Evolutionary conservation across 2,113 vertebrate genomes (phyloP).

Genomic region (Anser cygnoides): DNA sequence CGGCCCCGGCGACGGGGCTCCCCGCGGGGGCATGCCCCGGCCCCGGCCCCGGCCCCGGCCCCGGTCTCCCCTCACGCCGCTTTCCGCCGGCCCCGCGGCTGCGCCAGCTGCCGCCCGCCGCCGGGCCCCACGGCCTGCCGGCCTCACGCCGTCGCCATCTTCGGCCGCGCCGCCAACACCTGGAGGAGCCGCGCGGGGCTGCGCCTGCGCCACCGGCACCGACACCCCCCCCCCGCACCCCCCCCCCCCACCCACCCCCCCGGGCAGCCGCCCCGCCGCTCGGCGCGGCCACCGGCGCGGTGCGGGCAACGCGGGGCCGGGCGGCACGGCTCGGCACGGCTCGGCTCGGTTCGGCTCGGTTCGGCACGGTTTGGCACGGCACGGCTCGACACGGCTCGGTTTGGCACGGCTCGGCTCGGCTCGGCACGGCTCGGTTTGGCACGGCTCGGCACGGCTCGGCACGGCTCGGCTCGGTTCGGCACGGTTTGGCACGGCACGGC

Average conservation of each 20-base stretch:
- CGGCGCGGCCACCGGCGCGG: not conserved
- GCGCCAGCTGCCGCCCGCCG: not conserved
- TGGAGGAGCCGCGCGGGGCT: constrained; percentile 74
- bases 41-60: not conserved
- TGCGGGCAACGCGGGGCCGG: no score
- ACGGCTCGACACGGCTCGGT: no score
- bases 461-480: no score
- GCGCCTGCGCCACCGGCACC: not conserved
- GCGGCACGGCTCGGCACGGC: no score
- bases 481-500: no score
- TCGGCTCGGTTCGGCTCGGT: no score
- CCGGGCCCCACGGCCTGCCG: constrained; percentile 4
- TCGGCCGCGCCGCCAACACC: constrained; percentile 81
- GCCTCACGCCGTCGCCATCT: constrained; percentile 84
- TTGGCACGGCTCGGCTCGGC: no score
- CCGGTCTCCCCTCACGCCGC: constrained; percentile 2
- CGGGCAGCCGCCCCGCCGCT: not conserved
- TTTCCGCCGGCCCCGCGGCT: constrained; percentile 54
- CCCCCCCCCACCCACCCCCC: no score
- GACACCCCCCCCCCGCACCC: not conserved
- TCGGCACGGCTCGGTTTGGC: no score
- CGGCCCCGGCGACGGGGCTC: not conserved
- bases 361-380: no score
- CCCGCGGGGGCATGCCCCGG: not conserved
- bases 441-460: no score